These are phyloP conservation scores for Leptonema lineaticorne DNA, from an alignment of 1,140 invertebrate species.

Conservation along the genomic window DNA sequence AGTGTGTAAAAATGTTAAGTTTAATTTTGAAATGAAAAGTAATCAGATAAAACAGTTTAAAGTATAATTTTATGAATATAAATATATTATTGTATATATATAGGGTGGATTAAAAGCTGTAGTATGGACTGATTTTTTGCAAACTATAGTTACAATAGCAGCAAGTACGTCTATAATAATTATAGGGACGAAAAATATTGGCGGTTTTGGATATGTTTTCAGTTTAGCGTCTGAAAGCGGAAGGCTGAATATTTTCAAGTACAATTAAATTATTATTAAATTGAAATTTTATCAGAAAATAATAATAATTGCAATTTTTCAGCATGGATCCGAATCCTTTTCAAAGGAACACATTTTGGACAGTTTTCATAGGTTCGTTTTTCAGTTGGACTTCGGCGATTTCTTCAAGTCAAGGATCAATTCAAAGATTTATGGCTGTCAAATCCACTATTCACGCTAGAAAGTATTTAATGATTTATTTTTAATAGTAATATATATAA, in stretches of 20 bases:
- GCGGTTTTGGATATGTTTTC: constrained; percentile 67
- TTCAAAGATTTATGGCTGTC: constrained; percentile 63
- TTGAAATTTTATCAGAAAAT: neutral
- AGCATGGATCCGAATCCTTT: constrained; percentile 68
- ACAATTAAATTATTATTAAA: neutral
- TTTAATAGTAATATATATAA: neutral
- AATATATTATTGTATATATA: neutral
- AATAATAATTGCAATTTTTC: neutral
- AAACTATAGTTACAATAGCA: constrained; percentile 73
- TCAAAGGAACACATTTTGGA: constrained; percentile 71
- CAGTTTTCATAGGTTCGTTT: constrained; percentile 66
- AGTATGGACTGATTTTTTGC: constrained; percentile 84
- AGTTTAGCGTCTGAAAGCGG: constrained; percentile 56
- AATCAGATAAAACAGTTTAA: no score
- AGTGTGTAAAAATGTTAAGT: no score
- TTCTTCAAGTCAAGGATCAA: constrained; percentile 57
- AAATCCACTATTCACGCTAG: constrained; percentile 56
- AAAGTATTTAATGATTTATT: no score
- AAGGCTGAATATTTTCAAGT: constrained; percentile 54
- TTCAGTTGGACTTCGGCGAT: constrained; percentile 62
- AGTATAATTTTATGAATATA: neutral
- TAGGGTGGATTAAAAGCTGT: constrained; percentile 86
- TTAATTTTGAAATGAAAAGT: no score
- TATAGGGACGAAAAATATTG: constrained; percentile 65
- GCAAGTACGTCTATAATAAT: constrained; percentile 69